Evolutionary conservation across 2,888 invertebrate genomes (phyloP).

Genomic region (Acanthopleura granulata): DNA sequence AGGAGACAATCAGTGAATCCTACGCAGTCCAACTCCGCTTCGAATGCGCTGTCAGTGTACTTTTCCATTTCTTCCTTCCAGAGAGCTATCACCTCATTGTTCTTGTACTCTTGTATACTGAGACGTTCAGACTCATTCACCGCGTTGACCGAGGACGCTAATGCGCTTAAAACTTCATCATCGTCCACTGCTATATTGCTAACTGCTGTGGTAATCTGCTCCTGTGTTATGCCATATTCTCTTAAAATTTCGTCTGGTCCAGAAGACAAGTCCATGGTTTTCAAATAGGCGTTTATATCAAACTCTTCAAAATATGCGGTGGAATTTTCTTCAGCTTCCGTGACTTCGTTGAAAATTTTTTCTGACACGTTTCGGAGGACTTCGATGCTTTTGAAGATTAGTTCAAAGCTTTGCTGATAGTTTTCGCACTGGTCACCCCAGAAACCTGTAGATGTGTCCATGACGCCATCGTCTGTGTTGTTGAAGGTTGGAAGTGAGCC

Average conservation of each 20-base stretch:
- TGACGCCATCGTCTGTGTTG: not conserved
- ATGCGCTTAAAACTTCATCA: not conserved
- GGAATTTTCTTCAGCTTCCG: not conserved
- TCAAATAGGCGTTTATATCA: not conserved
- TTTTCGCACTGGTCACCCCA: not conserved
- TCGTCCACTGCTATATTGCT: not conserved
- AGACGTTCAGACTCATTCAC: not conserved
- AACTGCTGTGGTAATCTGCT: not conserved
- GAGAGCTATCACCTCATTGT: not conserved
- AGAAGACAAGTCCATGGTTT: not conserved
- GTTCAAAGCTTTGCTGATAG: not conserved
- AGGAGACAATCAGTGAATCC: not conserved
- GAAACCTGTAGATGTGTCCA: not conserved
- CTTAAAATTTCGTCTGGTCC: not conserved
- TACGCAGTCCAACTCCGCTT: not conserved
- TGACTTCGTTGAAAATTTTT: not conserved
- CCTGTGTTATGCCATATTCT: not conserved
- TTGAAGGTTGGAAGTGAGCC: not conserved
- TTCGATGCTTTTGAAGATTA: not conserved
- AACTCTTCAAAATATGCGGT: not conserved
- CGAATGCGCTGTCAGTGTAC: not conserved
- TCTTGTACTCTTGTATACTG: not conserved
- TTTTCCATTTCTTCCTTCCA: constrained; percentile 9
- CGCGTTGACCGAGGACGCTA: not conserved
- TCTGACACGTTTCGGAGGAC: not conserved